Percentiles rank a stretch among this genome's conserved stretches.
Conservation (phyloP, 2,888 invertebrate genomes). For the Athripsodes cinereus region DNA sequence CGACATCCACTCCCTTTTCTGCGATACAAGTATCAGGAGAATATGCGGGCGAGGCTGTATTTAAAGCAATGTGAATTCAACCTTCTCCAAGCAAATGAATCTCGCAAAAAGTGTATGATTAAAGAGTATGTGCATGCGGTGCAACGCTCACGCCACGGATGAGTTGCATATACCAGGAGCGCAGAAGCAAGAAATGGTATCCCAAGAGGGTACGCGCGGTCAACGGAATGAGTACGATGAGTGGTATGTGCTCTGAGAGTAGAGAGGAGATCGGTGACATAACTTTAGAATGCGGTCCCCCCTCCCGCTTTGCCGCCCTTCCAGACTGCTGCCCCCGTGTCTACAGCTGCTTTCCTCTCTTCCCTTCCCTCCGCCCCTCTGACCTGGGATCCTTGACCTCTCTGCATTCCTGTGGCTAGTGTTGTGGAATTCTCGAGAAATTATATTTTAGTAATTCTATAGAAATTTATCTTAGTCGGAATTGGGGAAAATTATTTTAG, state of each 20-base stretch:
- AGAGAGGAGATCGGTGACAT: conserved; percentile 29
- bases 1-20: too few species aligned
- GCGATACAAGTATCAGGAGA: too few species aligned
- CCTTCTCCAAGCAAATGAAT: too few species aligned
- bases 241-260: neutral
- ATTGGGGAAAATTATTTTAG: too few species aligned
- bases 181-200: conserved; percentile 4
- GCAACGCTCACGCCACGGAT: neutral
- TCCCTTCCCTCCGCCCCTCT: conserved; percentile 13
- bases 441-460: too few species aligned
- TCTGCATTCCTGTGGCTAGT: conserved; percentile 20
- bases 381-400: conserved; percentile 21
- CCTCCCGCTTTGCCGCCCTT: conserved; percentile 26
- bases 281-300: conserved; percentile 33
- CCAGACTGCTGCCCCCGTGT: conserved; percentile 31
- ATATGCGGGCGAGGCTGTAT: too few species aligned
- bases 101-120: too few species aligned
- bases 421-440: conserved; percentile 1
- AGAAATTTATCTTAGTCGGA: too few species aligned
- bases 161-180: conserved; percentile 7
- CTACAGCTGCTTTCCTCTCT: neutral
- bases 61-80: too few species aligned
- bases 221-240: too few species aligned
- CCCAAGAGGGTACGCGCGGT: conserved; percentile 2
- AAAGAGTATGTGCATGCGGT: too few species aligned